phyloP scores from a whole-genome alignment of 1,140 invertebrate genomes.

The Gryllus bimaculatus region DNA sequence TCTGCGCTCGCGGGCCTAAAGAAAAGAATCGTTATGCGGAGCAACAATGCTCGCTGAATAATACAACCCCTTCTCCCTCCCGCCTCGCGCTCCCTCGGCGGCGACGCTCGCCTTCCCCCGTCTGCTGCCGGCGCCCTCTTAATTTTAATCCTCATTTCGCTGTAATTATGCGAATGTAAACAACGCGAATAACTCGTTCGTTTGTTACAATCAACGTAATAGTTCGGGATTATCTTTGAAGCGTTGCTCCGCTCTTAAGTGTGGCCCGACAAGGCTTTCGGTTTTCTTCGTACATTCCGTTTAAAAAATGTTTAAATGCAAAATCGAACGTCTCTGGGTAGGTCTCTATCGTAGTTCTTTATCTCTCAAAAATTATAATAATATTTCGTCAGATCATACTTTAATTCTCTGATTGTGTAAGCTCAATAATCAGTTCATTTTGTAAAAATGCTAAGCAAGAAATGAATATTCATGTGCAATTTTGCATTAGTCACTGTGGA shows the following conservation, averaged over 20 bases:
- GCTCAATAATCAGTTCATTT: too few species aligned
- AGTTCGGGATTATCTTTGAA: background rate
- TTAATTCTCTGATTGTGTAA: too few species aligned
- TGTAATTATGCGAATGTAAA: conserved; percentile 5
- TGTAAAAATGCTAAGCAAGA: too few species aligned
- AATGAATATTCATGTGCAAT: too few species aligned
- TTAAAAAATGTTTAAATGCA: too few species aligned
- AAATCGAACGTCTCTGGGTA: too few species aligned
- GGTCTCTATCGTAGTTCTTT: too few species aligned
- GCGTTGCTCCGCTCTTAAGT: background rate
- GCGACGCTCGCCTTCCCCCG: background rate
- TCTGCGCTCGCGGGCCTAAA: too few species aligned
- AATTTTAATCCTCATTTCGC: conserved; percentile 5
- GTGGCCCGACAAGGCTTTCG: background rate
- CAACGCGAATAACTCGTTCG: background rate
- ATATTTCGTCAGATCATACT: too few species aligned
- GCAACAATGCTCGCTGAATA: background rate
- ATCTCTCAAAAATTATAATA: too few species aligned
- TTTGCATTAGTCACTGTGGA: too few species aligned
- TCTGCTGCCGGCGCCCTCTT: background rate
- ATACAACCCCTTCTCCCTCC: background rate
- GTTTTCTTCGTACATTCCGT: too few species aligned
- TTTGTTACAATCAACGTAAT: conserved; percentile 1
- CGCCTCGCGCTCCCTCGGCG: background rate
- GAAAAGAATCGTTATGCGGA: background rate